Percentiles rank a stretch among this genome's conserved stretches.
phyloP scores from a whole-genome alignment of 2,888 invertebrate species.

The Melinaea marsaeus region DNA sequence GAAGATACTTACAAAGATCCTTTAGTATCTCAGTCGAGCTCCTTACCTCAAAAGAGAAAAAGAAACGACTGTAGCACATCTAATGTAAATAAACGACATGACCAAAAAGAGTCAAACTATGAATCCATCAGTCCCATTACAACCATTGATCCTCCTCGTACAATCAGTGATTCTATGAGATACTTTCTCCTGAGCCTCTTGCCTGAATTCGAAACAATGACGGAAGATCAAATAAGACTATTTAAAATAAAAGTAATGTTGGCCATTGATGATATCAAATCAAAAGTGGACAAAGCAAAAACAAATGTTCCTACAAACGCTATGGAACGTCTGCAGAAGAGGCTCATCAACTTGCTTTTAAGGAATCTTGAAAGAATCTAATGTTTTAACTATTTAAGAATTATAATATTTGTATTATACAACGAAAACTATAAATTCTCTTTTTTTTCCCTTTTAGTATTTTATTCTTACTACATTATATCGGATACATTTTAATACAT shows the following conservation, averaged over 20 bases:
- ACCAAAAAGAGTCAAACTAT: constrained; percentile 4
- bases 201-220: constrained; percentile 44
- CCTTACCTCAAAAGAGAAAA: constrained; percentile 16
- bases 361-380: constrained; percentile 34
- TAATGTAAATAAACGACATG: constrained; percentile 4
- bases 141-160: constrained; percentile 16
- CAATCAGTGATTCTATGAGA: constrained; percentile 30
- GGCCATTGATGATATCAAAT: constrained; percentile 25
- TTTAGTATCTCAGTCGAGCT: constrained; percentile 7
- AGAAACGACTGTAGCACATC: constrained; percentile 1
- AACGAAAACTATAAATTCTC: too few species aligned
- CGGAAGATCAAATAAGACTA: constrained; percentile 39
- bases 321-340: constrained; percentile 21
- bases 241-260: constrained; percentile 45
- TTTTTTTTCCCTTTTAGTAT: too few species aligned
- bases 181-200: constrained; percentile 43
- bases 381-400: background rate
- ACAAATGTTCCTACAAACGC: constrained; percentile 3
- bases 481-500: too few species aligned
- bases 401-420: too few species aligned
- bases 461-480: too few species aligned
- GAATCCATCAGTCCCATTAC: constrained; percentile 10
- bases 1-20: constrained; percentile 11
- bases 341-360: constrained; percentile 32
- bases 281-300: constrained; percentile 15